Percentiles rank a stretch among this genome's conserved stretches.
phyloP scores from a whole-genome alignment of 2,113 vertebrate genomes.

The Heptranchias perlo region DNA sequence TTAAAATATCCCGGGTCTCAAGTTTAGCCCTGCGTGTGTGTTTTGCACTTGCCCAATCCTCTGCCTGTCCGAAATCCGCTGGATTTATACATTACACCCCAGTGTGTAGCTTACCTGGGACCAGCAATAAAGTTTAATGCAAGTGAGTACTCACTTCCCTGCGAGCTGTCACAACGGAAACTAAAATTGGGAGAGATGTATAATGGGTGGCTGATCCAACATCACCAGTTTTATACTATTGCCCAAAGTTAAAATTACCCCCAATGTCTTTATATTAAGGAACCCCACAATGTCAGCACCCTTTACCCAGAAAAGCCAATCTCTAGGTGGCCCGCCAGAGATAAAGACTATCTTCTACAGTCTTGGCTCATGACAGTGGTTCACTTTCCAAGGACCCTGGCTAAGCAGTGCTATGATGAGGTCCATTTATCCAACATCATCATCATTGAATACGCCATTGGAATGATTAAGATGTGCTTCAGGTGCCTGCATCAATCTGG shows the following conservation, averaged over 20 bases:
- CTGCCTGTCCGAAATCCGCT: neutral
- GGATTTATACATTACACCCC: neutral
- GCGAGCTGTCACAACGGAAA: neutral
- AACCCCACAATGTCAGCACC: neutral
- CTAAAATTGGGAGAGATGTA: neutral
- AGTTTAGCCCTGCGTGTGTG: neutral
- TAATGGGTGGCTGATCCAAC: neutral
- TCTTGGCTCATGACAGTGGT: too few relatives aligned
- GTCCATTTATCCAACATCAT: too few relatives aligned
- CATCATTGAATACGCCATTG: too few relatives aligned
- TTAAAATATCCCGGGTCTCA: neutral
- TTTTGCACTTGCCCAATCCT: neutral
- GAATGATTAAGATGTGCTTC: too few relatives aligned
- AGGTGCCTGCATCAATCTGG: too few relatives aligned
- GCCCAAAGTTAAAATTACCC: neutral
- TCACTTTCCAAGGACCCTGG: too few relatives aligned
- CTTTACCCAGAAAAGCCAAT: neutral
- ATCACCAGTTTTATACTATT: neutral
- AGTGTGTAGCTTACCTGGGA: neutral
- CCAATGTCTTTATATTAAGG: neutral
- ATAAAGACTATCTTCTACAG: too few relatives aligned
- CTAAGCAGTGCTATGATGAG: too few relatives aligned
- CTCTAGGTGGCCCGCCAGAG: neutral
- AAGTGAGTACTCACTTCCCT: neutral
- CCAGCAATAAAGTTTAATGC: neutral